Evolutionary conservation across 64 coral and sea anemone species (phyloP), one percentile per base, ranked within the genome.

Genomic region (Exaiptasia diaphana): DNA sequence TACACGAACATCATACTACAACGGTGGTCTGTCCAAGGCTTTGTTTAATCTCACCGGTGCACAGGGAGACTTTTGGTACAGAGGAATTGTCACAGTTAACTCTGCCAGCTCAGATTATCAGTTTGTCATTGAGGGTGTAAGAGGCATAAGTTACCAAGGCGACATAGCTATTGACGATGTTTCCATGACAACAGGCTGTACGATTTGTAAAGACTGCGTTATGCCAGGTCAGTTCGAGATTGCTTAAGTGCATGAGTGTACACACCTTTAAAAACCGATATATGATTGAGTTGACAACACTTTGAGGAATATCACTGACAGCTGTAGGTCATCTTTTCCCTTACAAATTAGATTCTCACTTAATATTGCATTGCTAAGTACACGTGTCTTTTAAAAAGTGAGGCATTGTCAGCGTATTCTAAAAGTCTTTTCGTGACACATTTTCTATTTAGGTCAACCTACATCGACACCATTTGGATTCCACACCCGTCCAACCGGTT

Each of bases 151-250:
- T 32, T 99, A 88, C 61, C 71, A 91, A 46, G 95, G 95, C 26
- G 95, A 99, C 21, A 99, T 99, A 24, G 74, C 85, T 23, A 88
- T 99, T 69, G 95, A 99, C 42, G 95, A 99, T 43, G 74, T 99
- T 0, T 99, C 95, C 17, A 64, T 99, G 3, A 99, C 95, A 22
- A 70, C 89, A 22, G 75, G 85, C 4, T 99, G 95, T 32, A 33
- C 75, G 79, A 55, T 99, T 32, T 99, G 95, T 32, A 68, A 68
- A 25, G 89, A 85, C 11, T 92, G 90, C 50, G 75, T 32, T 38
- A 85, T 91, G 63, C 73, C 90, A 94, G 91, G 91, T 93, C 43
- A 20, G 11, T 75, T 38, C 37, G 12, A 0, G 22, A 5, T 58
- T 10, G 52, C 20, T 15, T 18, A n/a, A n/a, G n/a, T n/a, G n/a